Evolutionary conservation across 35 echinoderm and acorn worm species (phyloP).

Genomic region (Diadema setosum): DNA sequence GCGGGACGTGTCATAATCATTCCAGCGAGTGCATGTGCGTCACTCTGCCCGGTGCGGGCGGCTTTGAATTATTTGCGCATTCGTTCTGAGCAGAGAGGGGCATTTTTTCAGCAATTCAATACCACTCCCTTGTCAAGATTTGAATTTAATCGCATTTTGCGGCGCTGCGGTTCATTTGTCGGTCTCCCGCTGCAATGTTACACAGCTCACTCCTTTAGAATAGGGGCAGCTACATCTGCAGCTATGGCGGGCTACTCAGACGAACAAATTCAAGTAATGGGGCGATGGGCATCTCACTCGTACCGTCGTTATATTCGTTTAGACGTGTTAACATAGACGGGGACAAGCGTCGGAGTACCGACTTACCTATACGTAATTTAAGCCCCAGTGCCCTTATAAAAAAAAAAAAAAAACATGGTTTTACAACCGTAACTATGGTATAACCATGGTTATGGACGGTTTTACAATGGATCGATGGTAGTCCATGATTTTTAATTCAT

Average conservation of each 20-base stretch:
- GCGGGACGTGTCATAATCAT: background rate
- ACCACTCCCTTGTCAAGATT: background rate
- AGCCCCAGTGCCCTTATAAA: no score
- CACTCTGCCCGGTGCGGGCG: background rate
- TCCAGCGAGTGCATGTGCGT: background rate
- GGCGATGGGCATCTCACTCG: background rate
- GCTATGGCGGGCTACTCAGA: background rate
- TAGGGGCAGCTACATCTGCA: background rate
- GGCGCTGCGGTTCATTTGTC: background rate
- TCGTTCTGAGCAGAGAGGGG: background rate
- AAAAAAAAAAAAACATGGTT: no score
- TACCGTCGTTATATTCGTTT: background rate
- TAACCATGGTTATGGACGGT: no score
- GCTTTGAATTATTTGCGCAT: background rate
- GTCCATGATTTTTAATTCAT: no score
- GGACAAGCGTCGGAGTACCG: no score
- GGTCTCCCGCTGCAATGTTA: background rate
- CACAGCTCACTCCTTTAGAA: background rate
- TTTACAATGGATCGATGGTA: no score
- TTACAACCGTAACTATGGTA: no score
- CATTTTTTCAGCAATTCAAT: background rate
- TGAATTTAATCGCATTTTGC: background rate
- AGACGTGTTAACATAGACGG: no score
- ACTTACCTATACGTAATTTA: no score
- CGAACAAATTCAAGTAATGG: background rate